These are phyloP conservation scores for Quadroppia sp. DNA, from an alignment of 2,888 invertebrate species.

Conservation along the genomic window DNA sequence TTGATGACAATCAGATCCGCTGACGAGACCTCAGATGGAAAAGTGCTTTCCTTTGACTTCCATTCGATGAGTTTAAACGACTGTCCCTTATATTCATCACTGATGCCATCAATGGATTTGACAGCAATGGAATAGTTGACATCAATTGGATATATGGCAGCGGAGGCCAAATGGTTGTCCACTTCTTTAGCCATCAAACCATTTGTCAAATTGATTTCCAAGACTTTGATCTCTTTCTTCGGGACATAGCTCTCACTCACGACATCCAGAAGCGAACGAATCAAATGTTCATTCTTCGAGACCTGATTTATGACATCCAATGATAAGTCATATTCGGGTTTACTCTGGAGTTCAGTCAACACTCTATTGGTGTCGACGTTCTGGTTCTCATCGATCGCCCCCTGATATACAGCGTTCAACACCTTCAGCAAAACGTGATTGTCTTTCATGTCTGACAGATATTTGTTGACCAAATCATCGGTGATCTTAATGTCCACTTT, in stretches of 20 bases:
- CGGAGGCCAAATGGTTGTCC: constrained; percentile 37
- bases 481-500: not conserved
- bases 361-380: not conserved
- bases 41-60: not conserved
- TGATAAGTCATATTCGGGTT: constrained; percentile 40
- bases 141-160: constrained; percentile 49
- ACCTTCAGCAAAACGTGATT: not conserved
- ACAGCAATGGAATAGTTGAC: constrained; percentile 60
- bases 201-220: constrained; percentile 59
- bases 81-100: not conserved
- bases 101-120: not conserved
- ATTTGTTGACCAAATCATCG: not conserved
- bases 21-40: not conserved
- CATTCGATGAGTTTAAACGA: constrained; percentile 17
- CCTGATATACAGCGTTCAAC: not conserved
- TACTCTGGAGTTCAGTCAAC: not conserved
- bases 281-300: constrained; percentile 46
- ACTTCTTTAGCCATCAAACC: constrained; percentile 17
- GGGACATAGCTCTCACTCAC: constrained; percentile 71
- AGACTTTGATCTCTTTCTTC: constrained; percentile 63
- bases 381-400: not conserved
- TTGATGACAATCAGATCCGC: not conserved
- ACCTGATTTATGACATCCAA: constrained; percentile 39
- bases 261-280: constrained; percentile 60
- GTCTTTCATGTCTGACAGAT: not conserved